Conservation (phyloP, 2,113 vertebrate species). For the Lycaon pictus region DNA sequence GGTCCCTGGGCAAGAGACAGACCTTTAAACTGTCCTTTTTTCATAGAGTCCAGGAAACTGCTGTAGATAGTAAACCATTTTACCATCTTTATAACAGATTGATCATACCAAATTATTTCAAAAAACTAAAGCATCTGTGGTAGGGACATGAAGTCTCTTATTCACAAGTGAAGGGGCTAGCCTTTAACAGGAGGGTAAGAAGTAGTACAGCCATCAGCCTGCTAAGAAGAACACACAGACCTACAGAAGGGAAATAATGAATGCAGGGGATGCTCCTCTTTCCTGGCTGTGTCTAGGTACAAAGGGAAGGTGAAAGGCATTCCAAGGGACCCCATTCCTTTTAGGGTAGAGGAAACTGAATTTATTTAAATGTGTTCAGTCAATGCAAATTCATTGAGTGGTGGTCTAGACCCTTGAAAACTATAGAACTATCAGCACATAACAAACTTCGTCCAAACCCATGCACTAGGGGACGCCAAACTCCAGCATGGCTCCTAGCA, state of each 20-base stretch:
- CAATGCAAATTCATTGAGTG: neutral
- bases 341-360: neutral
- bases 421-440: neutral
- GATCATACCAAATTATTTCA: neutral
- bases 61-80: neutral
- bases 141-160: neutral
- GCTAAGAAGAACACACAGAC: neutral
- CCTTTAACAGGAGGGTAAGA: neutral
- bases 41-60: neutral
- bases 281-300: neutral
- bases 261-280: no score
- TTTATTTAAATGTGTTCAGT: neutral
- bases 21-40: neutral
- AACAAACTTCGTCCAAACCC: neutral
- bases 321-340: neutral
- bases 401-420: neutral
- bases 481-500: neutral
- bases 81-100: neutral
- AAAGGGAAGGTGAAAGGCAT: neutral
- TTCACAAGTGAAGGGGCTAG: neutral
- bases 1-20: neutral
- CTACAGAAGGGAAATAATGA: neutral
- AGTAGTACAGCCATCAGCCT: neutral
- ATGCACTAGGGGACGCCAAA: neutral
- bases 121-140: neutral